Evolutionary conservation across 2,888 invertebrate species (phyloP).

Genomic region (Diaphora mendica): DNA sequence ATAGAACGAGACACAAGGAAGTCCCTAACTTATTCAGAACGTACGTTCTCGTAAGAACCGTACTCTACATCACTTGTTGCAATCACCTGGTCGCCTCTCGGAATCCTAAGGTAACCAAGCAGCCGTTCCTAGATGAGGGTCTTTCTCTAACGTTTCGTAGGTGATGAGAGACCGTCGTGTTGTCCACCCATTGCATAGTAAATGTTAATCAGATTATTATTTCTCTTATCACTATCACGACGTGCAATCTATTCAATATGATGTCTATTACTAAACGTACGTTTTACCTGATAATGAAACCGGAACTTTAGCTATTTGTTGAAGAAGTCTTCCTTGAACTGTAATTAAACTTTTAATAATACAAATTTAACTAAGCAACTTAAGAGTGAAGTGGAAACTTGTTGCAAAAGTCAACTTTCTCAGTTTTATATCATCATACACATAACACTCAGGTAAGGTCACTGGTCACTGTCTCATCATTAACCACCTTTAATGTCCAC

Average conservation of each 20-base stretch:
- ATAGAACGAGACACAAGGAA: conserved; percentile 21
- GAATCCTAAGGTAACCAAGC: conserved; percentile 27
- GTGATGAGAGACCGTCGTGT: not conserved
- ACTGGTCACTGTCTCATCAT: too few species aligned
- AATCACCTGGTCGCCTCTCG: conserved; percentile 26
- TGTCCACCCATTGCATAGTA: conserved; percentile 15
- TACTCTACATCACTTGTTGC: conserved; percentile 27
- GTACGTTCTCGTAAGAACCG: conserved; percentile 23
- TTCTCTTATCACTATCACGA: conserved; percentile 18
- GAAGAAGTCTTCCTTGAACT: not conserved
- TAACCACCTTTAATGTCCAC: too few species aligned
- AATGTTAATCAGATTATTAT: conserved; percentile 13
- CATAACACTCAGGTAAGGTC: too few species aligned
- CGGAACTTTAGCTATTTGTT: not conserved
- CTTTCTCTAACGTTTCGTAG: not conserved
- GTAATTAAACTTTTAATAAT: not conserved
- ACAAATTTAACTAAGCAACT: not conserved
- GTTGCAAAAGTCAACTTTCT: not conserved
- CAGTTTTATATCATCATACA: not conserved
- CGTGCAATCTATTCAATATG: conserved; percentile 1
- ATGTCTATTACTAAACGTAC: not conserved
- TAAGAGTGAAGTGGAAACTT: not conserved
- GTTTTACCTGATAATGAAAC: not conserved
- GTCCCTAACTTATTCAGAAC: conserved; percentile 32
- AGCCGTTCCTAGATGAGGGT: not conserved